phyloP scores from a whole-genome alignment of 1,140 invertebrate genomes.

The Bombus waltoni region DNA sequence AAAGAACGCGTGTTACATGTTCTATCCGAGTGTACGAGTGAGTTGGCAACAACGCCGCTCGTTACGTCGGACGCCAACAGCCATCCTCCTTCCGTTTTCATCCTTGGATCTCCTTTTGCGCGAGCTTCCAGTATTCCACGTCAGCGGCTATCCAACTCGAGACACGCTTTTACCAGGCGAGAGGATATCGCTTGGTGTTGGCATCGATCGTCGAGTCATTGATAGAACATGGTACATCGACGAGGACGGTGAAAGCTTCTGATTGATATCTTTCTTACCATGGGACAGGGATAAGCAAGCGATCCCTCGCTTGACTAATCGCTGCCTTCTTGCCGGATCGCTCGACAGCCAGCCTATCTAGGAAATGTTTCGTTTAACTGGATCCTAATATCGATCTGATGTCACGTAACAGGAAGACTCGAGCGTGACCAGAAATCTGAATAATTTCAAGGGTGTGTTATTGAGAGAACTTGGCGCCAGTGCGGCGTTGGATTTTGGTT shows the following conservation, averaged over 20 bases:
- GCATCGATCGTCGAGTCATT: not conserved
- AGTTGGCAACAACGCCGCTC: slow-evolving; percentile 75
- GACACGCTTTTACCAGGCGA: not conserved
- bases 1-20: slow-evolving; percentile 66
- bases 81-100: slow-evolving; percentile 51
- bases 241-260: not conserved
- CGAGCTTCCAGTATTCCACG: slow-evolving; percentile 12
- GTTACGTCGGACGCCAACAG: slow-evolving; percentile 59
- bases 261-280: slow-evolving; percentile 24
- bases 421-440: not conserved
- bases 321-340: not conserved
- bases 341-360: not conserved
- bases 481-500: not conserved
- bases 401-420: not conserved
- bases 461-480: not conserved
- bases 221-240: not conserved
- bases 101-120: slow-evolving; percentile 31
- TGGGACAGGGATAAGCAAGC: not conserved
- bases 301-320: slow-evolving; percentile 4
- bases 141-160: not conserved
- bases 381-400: not conserved
- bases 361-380: not conserved
- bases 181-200: not conserved
- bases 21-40: slow-evolving; percentile 45
- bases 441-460: not conserved